Evolutionary conservation across 2,797 vertebrate genomes (phyloP), one percentile per base, ranked within the genome.

Genomic region (Gambusia yucatana): DNA sequence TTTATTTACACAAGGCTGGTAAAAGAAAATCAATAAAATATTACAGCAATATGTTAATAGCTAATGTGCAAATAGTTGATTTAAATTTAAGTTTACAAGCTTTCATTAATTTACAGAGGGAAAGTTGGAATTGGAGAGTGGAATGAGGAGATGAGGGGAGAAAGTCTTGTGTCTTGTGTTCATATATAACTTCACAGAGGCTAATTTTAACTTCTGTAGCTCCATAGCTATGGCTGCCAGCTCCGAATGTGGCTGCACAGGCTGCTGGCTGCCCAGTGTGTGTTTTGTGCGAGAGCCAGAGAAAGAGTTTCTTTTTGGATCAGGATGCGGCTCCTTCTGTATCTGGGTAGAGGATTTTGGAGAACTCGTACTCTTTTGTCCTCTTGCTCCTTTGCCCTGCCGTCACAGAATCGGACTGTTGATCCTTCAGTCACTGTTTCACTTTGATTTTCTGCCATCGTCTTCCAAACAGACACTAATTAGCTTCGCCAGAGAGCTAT

Each of bases 351-450:
- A 74, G 47, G 69, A 69, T 67, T 77, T 81, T 44, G 22, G 30
- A 79, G 76, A 79, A 76, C 82, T 76, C 57, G 9, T 92, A 72
- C 78, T 91, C 70, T 57, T 61, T 79, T 82, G 43, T 82, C 25
- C 59, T 48, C 81, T 75, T 71, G 70, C 44, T 72, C 61, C 28
- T 50, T 59, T 63, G 71, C 69, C 52, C 79, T 63, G 81, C 84
- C 82, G 79, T 88, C 85, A 80, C 75, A 71, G 22, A 82, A 48
- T 30, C 9, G 50, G 73, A 73, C 44, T 55, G 72, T 63, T 48
- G 67, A 81, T 88, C 86, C 88, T 89, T 92, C 92, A 90, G 75
- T 91, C 90, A 88, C 65, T 20, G 41, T 79, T 75, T 76, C 25
- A 36, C 78, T 78, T 78, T 84, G 57, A 79, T 73, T n/a, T 82